phyloP scores from a whole-genome alignment of 1,140 invertebrate species.

The Camponotus pennsylvanicus region DNA sequence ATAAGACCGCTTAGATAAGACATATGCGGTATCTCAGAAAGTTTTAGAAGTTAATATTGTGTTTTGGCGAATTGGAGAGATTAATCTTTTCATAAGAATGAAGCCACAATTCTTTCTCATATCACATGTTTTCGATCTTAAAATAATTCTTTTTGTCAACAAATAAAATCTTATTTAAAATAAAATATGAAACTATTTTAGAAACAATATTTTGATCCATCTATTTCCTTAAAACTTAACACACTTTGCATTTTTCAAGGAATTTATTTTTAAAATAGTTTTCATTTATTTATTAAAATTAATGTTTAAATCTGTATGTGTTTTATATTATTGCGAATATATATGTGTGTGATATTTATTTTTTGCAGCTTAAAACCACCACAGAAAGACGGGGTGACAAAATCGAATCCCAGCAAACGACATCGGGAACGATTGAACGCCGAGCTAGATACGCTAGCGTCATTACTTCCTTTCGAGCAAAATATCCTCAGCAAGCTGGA shows the following conservation, averaged over 20 bases:
- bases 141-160: not conserved
- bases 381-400: conserved; percentile 98
- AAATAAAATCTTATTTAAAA: not conserved
- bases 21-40: too few relatives aligned
- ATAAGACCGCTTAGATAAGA: too few relatives aligned
- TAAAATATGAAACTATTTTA: not conserved
- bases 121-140: not conserved
- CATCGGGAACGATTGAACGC: conserved; percentile 99
- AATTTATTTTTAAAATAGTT: not conserved
- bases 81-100: too few relatives aligned
- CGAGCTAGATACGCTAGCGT: conserved; percentile 99
- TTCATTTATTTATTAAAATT: not conserved
- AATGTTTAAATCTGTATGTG: not conserved
- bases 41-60: too few relatives aligned
- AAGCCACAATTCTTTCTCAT: too few relatives aligned
- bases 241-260: not conserved
- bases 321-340: not conserved
- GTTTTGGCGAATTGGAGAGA: too few relatives aligned
- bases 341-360: not conserved
- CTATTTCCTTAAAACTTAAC: too few relatives aligned
- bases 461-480: conserved; percentile 98
- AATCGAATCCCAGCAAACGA: conserved; percentile 99
- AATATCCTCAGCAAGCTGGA: conserved; percentile 99
- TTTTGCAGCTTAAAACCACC: conserved; percentile 96
- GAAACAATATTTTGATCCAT: not conserved